Evolutionary conservation across 64 coral and sea anemone genomes (phyloP).

Genomic region (Anthopleura sola): DNA sequence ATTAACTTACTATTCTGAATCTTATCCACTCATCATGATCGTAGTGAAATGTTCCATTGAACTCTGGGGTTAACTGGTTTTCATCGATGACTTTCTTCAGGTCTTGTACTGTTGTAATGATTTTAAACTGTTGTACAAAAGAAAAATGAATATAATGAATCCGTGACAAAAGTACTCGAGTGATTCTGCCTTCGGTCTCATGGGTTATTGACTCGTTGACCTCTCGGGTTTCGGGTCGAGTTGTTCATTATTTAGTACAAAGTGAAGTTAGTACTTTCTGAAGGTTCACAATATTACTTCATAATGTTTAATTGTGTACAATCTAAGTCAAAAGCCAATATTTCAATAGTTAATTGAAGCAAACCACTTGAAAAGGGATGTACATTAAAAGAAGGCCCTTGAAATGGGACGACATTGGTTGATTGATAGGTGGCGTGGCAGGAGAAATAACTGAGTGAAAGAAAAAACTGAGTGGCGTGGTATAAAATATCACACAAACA

Average conservation of each 20-base stretch:
- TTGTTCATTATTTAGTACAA: no score
- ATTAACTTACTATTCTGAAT: conserved; percentile 93
- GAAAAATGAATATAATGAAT: neutral
- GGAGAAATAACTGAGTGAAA: neutral
- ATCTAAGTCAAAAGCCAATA: neutral
- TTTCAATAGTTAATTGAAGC: neutral
- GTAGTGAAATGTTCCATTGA: conserved; percentile 92
- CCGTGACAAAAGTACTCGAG: no score
- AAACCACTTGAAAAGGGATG: neutral
- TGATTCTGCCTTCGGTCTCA: no score
- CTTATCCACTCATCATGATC: conserved; percentile 97
- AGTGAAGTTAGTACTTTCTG: no score
- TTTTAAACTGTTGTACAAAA: conserved; percentile 74
- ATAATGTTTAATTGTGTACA: no score
- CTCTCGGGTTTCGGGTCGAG: no score
- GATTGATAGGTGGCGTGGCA: neutral
- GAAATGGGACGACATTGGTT: neutral
- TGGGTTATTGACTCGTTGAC: no score
- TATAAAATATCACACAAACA: neutral
- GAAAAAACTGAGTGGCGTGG: no score
- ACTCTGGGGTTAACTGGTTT: conserved; percentile 83
- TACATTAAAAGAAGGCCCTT: neutral
- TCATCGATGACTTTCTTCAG: conserved; percentile 75
- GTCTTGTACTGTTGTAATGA: conserved; percentile 89
- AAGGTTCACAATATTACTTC: no score